Base-by-base conservation (phyloP, 2,888 invertebrate species). In the Alloscopus bannaensis region DNA sequence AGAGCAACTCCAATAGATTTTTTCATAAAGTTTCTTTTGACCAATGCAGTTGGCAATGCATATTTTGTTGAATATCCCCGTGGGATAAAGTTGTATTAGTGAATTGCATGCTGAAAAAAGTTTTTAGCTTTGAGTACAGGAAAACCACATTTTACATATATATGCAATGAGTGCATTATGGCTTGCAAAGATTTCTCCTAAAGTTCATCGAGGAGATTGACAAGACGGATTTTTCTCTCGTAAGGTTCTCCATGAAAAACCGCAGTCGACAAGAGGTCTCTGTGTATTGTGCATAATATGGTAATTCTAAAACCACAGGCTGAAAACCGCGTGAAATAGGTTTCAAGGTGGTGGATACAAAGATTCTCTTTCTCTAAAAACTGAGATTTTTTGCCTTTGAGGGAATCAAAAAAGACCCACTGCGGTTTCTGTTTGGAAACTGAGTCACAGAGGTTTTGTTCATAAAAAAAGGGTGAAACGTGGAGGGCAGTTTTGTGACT, bases 291-390 rank as follows among this genome's bases (percentile, higher is more conserved):
- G n/a, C n/a, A n/a, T n/a, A n/a, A n/a, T n/a, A 55, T 65, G 20
- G 20, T 73, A 65, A 64, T 73, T 64, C 31, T 55, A 24, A 55
- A 57, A 73, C 73, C 73, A 57, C 73, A 73, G 57, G 40, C 57
- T 45, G 73, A 73, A 73, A 73, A 73, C 73, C 65, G 65, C 73
- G 65, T 73, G 57, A 73, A 73, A 72, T 72, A 64, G 64, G 64
- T 57, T 73, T 64, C 52, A 62, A 72, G 70, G 59, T 71, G 18
- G 69, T 45, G 36, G 42, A 8, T 20, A 11, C 6, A 22, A n/a
- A n/a, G n/a, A n/a, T n/a, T n/a, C n/a, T n/a, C n/a, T n/a, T n/a
- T n/a, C n/a, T n/a, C n/a, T n/a, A n/a, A n/a, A n/a, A n/a, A 1
- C 42, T n/a, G 26, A 31, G 8, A 40, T 69, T 69, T 42, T 26